Base-by-base conservation (phyloP, 2,888 invertebrate genomes). In the Chironomus riparius region DNA sequence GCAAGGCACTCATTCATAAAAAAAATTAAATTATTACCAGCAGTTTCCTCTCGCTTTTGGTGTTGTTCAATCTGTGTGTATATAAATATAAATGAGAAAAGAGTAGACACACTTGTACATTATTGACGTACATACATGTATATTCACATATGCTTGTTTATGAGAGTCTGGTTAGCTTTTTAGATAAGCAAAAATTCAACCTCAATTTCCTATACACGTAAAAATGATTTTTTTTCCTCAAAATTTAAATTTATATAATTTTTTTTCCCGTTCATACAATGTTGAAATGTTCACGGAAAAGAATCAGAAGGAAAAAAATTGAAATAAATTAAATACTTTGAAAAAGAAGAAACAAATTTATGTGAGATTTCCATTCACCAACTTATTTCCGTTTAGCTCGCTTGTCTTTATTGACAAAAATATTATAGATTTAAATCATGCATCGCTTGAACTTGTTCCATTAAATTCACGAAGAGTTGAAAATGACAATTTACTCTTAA, bases 111-210 rank as follows among this genome's bases (percentile, higher is more conserved):
- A 73, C 65, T 65, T 65, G 65, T 65, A 56, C 50, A 72, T 15
- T 72, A 74, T 74, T 74, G 74, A 74, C 74, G 74, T 68, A 74
- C 61, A 13, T 65, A 65, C 65, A 56, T 18, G 15, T 38, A 38
- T 56, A 56, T 68, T 70, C 74, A 68, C 74, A 68, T 68, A 68
- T 62, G 74, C 47, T 74, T 74, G 74, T 74, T 74, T 74, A 74
- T 74, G 74, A 74, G 74, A 74, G 74, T 74, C 74, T 74, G 74
- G 74, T 74, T 74, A 74, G 74, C 74, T 68, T 74, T 71, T 74
- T 74, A 68, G 47, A 65, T 68, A 74, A 74, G 68, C 65, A 18
- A 65, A 65, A 65, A 65, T 74, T 68, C 74, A 74, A 74, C 74
- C 74, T 74, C 74, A 74, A 74, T 74, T 74, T 74, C 74, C 74